phyloP scores from a whole-genome alignment of 2,888 invertebrate species.

The Molorchus minor region DNA sequence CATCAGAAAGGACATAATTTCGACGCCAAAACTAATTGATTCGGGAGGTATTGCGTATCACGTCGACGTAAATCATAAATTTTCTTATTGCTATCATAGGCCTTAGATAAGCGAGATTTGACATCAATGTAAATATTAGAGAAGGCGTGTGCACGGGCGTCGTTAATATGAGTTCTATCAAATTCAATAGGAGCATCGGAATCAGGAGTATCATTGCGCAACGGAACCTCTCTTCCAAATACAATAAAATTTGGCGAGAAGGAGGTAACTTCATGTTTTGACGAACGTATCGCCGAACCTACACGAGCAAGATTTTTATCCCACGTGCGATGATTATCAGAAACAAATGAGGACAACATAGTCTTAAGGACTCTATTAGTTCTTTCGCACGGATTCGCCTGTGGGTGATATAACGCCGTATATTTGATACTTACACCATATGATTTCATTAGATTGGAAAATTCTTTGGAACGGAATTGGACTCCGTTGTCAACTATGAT shows the following conservation, averaged over 20 bases:
- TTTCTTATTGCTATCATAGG: not conserved
- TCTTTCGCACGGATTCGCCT: slow-evolving; percentile 52
- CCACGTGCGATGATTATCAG: slow-evolving; percentile 25
- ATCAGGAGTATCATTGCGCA: not conserved
- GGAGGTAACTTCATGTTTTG: slow-evolving; percentile 18
- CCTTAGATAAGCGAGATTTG: not conserved
- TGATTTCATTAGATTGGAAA: slow-evolving; percentile 11
- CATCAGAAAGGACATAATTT: too few relatives aligned
- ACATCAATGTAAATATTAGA: not conserved
- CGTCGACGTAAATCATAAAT: not conserved
- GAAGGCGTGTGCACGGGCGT: not conserved
- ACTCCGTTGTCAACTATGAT: slow-evolving; percentile 31
- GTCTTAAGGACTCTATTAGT: slow-evolving; percentile 50
- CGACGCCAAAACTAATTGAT: not conserved
- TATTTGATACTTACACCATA: slow-evolving; percentile 21
- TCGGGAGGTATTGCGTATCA: not conserved
- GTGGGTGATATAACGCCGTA: slow-evolving; percentile 49
- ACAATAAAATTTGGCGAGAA: slow-evolving; percentile 21
- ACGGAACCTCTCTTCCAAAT: slow-evolving; percentile 14
- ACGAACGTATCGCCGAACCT: slow-evolving; percentile 22
- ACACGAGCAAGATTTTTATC: slow-evolving; percentile 13
- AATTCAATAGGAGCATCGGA: not conserved
- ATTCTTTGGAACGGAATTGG: slow-evolving; percentile 22
- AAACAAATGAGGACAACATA: slow-evolving; percentile 48
- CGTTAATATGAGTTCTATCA: not conserved